These are phyloP conservation scores for Solenopsis invicta DNA, from an alignment of 1,140 invertebrate species.

Conservation along the genomic window DNA sequence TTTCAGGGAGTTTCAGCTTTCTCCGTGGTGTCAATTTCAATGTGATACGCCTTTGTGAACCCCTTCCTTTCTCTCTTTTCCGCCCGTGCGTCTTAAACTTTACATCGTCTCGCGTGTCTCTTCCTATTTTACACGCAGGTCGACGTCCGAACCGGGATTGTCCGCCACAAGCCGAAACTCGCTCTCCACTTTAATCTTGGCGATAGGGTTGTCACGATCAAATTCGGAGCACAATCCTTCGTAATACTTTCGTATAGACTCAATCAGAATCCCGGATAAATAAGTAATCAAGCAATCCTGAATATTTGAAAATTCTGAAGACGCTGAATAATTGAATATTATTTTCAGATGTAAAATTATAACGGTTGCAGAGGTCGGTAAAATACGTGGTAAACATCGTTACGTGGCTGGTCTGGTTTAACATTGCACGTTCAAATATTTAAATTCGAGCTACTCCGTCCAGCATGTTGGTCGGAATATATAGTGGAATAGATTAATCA, in stretches of 20 bases:
- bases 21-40: conserved; percentile 74
- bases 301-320: conserved; percentile 29
- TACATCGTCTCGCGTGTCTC: conserved; percentile 63
- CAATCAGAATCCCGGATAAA: neutral
- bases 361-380: conserved; percentile 25
- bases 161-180: conserved; percentile 49
- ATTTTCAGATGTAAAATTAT: conserved; percentile 19
- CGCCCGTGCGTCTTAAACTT: conserved; percentile 47
- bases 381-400: conserved; percentile 56
- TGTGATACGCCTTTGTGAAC: conserved; percentile 45
- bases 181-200: conserved; percentile 17
- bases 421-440: conserved; percentile 50
- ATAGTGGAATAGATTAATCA: conserved; percentile 8
- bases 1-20: conserved; percentile 68
- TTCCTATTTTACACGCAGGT: conserved; percentile 64
- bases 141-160: conserved; percentile 60
- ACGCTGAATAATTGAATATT: conserved; percentile 41
- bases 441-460: conserved; percentile 39
- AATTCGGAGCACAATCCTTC: neutral
- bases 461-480: conserved; percentile 13
- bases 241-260: neutral
- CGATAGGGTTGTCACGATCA: neutral
- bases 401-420: conserved; percentile 40
- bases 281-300: neutral
- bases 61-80: neutral